Conservation (phyloP, 35 echinoderm and acorn worm genomes). For the Holothuria glaberrima region DNA sequence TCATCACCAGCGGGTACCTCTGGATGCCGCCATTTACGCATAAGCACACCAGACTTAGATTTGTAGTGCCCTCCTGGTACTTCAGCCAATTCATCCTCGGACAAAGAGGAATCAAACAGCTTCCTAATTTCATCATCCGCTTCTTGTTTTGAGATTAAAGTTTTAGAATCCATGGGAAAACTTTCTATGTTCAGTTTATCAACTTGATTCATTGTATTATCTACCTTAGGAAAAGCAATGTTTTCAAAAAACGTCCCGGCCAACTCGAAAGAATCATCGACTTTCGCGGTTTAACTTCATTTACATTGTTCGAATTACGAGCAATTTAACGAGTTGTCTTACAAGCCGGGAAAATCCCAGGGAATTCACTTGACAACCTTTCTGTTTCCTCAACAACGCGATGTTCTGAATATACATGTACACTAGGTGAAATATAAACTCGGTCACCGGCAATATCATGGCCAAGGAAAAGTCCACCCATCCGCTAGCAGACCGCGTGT, state of each 20-base stretch:
- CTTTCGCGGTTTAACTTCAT: background rate
- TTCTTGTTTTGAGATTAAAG: background rate
- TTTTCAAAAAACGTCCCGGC: constrained; percentile 19
- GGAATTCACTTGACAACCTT: constrained; percentile 3
- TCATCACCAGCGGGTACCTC: constrained; percentile 20
- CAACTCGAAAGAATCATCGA: constrained; percentile 29
- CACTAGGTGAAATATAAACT: background rate
- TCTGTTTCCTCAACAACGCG: background rate
- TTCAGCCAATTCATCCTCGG: background rate
- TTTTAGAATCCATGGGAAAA: background rate
- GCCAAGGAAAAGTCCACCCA: background rate
- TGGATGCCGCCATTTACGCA: background rate
- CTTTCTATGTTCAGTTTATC: background rate
- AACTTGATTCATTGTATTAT: background rate
- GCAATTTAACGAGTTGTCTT: constrained; percentile 18
- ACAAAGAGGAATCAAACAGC: background rate
- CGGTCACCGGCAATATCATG: background rate
- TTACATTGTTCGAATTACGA: background rate
- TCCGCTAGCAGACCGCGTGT: background rate
- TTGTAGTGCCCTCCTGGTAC: constrained; percentile 21
- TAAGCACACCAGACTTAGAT: constrained; percentile 11
- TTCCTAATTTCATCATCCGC: constrained; percentile 1
- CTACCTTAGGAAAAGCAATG: too few species aligned
- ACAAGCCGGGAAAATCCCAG: constrained; percentile 26
- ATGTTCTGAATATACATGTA: background rate